Percentiles rank a stretch among this genome's conserved stretches.
phyloP scores from a whole-genome alignment of 2,888 invertebrate species.

The Temnothorax rugatulus region DNA sequence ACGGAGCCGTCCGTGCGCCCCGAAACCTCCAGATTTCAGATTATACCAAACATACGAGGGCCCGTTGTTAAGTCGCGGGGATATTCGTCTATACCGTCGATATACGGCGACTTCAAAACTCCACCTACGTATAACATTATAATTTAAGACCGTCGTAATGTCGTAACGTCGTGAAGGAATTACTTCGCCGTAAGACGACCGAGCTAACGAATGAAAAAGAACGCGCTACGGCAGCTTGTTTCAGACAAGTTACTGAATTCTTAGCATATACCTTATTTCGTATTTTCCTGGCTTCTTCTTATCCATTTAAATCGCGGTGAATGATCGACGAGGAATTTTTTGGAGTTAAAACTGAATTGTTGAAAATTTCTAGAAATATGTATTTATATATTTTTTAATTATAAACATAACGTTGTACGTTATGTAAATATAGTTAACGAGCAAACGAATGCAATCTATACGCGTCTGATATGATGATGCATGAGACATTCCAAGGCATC shows the following conservation, averaged over 20 bases:
- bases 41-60: constrained; percentile 25
- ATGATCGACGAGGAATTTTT: not conserved
- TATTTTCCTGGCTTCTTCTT: not conserved
- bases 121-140: constrained; percentile 14
- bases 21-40: constrained; percentile 47
- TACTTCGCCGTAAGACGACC: constrained; percentile 5
- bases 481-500: constrained; percentile 44
- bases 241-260: not conserved
- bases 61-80: constrained; percentile 22
- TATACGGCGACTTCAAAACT: constrained; percentile 13
- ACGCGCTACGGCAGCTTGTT: not conserved
- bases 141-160: constrained; percentile 26
- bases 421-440: constrained; percentile 33
- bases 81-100: not conserved
- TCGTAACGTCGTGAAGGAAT: constrained; percentile 27
- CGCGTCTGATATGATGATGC: constrained; percentile 59
- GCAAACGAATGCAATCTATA: constrained; percentile 54
- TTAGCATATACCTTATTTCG: not conserved
- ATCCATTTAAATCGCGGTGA: not conserved
- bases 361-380: not conserved
- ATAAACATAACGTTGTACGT: not conserved
- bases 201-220: constrained; percentile 11
- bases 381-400: not conserved
- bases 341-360: not conserved
- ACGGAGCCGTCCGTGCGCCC: constrained; percentile 44